Percentiles rank a stretch among this genome's conserved stretches.
Evolutionary conservation across 2,888 invertebrate genomes (phyloP).

Genomic region (Chrysolina americana): DNA sequence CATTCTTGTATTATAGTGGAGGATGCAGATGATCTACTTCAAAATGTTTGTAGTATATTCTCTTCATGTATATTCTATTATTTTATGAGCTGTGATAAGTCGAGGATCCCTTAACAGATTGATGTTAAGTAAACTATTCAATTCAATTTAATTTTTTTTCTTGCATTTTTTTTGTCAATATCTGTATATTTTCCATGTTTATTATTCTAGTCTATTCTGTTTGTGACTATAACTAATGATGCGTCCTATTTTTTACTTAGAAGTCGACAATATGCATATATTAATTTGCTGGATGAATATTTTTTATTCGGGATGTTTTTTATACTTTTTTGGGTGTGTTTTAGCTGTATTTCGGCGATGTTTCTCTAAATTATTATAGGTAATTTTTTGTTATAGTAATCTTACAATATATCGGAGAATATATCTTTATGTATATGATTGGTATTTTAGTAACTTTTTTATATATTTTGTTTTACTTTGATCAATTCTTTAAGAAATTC

Average conservation of each 20-base stretch:
- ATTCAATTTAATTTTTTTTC: conserved; percentile 20
- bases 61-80: conserved; percentile 38
- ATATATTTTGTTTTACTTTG: neutral
- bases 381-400: conserved; percentile 9
- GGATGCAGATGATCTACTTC: conserved; percentile 13
- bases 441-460: conserved; percentile 6
- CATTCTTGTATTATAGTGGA: conserved; percentile 7
- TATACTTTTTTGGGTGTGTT: neutral
- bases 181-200: conserved; percentile 42
- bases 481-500: neutral
- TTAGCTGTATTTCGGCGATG: neutral
- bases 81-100: conserved; percentile 55
- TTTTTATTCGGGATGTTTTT: conserved; percentile 18
- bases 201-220: conserved; percentile 46
- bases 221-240: conserved; percentile 39
- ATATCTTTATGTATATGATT: conserved; percentile 13
- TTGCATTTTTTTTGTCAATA: conserved; percentile 36
- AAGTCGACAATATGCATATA: conserved; percentile 17
- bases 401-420: neutral
- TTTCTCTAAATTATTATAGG: neutral
- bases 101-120: conserved; percentile 40
- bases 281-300: conserved; percentile 3
- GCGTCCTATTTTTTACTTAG: conserved; percentile 32
- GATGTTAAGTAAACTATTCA: conserved; percentile 49
- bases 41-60: conserved; percentile 20